Base-by-base conservation (phyloP, 2,888 invertebrate species). In the Elegia similella region DNA sequence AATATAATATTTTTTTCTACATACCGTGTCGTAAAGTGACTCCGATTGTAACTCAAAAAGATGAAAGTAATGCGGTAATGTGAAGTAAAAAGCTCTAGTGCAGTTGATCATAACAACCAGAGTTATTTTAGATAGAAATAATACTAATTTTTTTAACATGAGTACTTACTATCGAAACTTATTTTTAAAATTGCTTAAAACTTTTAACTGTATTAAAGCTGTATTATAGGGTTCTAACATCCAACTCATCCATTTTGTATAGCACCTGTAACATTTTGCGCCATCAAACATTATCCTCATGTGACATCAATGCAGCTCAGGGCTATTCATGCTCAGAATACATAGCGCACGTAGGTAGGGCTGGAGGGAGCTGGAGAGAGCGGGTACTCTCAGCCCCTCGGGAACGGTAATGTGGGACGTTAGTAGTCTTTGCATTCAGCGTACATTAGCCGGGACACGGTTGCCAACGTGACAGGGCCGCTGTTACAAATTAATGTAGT, bases 371-470 rank as follows among this genome's bases (percentile, higher is more conserved):
- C 30, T 56, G 55, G 60, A 62, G 64, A 64, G 61, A 63, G 53
- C 59, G 63, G 57, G 67, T 66, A 61, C 57, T 63, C 64, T 62
- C 55, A 55, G 66, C 75, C 83, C 81, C 79, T 68, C 58, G 82
- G 79, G 85, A 78, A 65, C 66, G 69, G 75, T 82, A 82, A 82
- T 77, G 72, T 75, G 71, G 76, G 76, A 75, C 73, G 76, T 79
- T 74, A 73, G 76, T 76, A 81, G 81, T 79, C 79, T 82, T 78
- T 79, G 77, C 81, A 82, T 83, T 82, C 83, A 78, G 76, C 76
- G 73, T 80, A 76, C 84, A 86, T 87, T 86, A 84, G 76, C 72
- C 65, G 69, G 76, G 74, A 73, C 73, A 70, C 62, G 72, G 60
- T 61, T 66, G 65, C 65, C 64, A 68, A 78, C 76, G 75, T 76